Evolutionary conservation across 2,113 vertebrate genomes (phyloP).

Genomic region (Bagarius yarrelli): DNA sequence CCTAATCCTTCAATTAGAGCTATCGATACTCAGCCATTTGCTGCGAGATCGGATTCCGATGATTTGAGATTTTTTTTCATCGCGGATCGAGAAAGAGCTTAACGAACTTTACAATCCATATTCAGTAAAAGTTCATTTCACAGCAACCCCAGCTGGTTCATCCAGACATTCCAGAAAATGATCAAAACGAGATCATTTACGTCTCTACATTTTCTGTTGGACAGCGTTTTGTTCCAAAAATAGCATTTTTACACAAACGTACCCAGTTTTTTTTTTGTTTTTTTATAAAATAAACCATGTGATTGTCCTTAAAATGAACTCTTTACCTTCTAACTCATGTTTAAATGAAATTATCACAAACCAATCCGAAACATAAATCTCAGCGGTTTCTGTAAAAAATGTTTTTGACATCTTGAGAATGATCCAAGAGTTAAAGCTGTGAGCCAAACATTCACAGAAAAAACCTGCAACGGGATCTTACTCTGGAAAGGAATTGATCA

Average conservation of each 20-base stretch:
- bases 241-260: not conserved
- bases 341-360: not conserved
- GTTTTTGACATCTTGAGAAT: not conserved
- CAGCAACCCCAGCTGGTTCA: not conserved
- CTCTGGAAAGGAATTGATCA: not conserved
- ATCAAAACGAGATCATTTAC: not conserved
- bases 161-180: not conserved
- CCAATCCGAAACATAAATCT: not conserved
- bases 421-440: not conserved
- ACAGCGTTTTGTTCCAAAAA: too few species aligned
- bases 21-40: not conserved
- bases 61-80: constrained; percentile 14
- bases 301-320: not conserved
- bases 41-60: not conserved
- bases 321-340: not conserved
- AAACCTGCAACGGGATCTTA: not conserved
- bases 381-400: not conserved
- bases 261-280: not conserved
- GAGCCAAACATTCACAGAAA: not conserved
- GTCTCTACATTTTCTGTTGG: not conserved
- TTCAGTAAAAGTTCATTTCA: not conserved
- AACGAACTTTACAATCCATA: constrained; percentile 3
- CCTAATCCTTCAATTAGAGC: constrained; percentile 29
- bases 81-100: not conserved
- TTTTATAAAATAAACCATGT: not conserved